These are phyloP conservation scores for Hyphantria cunea DNA, from an alignment of 1,140 invertebrate genomes.

Conservation along the genomic window DNA sequence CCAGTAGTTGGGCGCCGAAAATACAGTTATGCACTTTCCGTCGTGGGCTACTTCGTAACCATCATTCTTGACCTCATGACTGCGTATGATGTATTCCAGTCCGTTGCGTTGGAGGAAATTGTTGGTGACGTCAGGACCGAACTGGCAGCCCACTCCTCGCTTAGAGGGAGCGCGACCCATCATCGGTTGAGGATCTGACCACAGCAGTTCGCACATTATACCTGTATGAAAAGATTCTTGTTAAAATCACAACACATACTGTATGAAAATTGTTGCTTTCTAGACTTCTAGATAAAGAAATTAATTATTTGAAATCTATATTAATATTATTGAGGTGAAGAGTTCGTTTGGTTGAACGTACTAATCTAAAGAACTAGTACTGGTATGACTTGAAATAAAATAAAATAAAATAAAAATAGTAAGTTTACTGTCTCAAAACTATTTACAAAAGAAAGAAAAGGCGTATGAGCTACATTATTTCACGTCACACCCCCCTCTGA, in stretches of 20 bases:
- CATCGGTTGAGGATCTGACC: slow-evolving; percentile 98
- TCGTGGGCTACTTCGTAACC: slow-evolving; percentile 98
- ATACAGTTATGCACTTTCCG: slow-evolving; percentile 97
- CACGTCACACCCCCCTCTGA: too few species aligned
- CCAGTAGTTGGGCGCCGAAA: slow-evolving; percentile 99
- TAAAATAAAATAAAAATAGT: too few species aligned
- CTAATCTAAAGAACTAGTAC: too few species aligned
- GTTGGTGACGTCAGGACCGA: slow-evolving; percentile 98
- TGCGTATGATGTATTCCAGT: slow-evolving; percentile 96
- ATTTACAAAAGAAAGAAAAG: too few species aligned
- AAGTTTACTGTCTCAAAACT: too few species aligned
- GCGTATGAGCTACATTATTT: too few species aligned
- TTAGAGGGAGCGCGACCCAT: slow-evolving; percentile 95
- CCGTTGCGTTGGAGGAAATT: slow-evolving; percentile 93
- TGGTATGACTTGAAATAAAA: too few species aligned
- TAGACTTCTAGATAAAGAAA: too few species aligned
- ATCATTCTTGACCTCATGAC: slow-evolving; percentile 98
- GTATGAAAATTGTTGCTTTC: not conserved
- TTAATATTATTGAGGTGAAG: too few species aligned
- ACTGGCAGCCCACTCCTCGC: slow-evolving; percentile 98
- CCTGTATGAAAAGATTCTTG: slow-evolving; percentile 57
- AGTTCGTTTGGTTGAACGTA: too few species aligned
- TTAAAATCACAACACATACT: not conserved
- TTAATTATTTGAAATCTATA: too few species aligned
- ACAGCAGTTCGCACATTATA: slow-evolving; percentile 98